These are phyloP conservation scores for Drosophila simulans DNA, from an alignment of 1,140 invertebrate species.

Conservation along the genomic window DNA sequence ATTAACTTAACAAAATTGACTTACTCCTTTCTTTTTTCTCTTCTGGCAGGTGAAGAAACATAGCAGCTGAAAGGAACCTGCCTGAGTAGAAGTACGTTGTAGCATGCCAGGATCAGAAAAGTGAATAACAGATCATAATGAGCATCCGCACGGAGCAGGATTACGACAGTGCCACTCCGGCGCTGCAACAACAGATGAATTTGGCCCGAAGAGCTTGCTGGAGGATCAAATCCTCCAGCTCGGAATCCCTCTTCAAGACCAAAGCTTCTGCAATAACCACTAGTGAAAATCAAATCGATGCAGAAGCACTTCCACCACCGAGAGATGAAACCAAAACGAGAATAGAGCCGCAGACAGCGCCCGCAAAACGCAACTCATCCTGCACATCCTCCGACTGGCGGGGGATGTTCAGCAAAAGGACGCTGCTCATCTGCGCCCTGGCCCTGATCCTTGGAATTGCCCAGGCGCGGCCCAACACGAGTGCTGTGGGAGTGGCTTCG, in stretches of 20 bases:
- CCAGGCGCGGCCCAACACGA: constrained; percentile 75
- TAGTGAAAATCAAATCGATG: constrained; percentile 29
- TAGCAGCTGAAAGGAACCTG: constrained; percentile 1
- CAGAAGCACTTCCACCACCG: constrained; percentile 31
- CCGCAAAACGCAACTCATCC: constrained; percentile 17
- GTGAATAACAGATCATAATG: constrained; percentile 43
- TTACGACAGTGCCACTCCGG: constrained; percentile 71
- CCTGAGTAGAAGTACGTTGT: constrained; percentile 25
- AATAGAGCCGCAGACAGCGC: constrained; percentile 12
- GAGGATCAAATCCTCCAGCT: constrained; percentile 34
- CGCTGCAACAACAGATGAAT: constrained; percentile 80
- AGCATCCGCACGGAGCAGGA: constrained; percentile 70
- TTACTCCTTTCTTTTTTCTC: constrained; percentile 25
- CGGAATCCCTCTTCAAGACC: constrained; percentile 12
- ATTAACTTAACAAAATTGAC: constrained; percentile 12
- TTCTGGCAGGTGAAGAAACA: constrained; percentile 16
- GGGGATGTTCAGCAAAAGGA: constrained; percentile 16
- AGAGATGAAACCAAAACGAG: constrained; percentile 21
- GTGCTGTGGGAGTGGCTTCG: constrained; percentile 27
- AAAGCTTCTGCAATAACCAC: constrained; percentile 34
- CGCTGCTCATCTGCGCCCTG: constrained; percentile 58
- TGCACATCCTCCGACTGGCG: constrained; percentile 13
- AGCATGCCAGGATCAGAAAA: constrained; percentile 60
- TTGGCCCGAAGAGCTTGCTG: constrained; percentile 78
- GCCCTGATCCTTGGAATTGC: constrained; percentile 54